Conservation (phyloP, 2,797 vertebrate species). For the Pseudochromis fuscus region DNA sequence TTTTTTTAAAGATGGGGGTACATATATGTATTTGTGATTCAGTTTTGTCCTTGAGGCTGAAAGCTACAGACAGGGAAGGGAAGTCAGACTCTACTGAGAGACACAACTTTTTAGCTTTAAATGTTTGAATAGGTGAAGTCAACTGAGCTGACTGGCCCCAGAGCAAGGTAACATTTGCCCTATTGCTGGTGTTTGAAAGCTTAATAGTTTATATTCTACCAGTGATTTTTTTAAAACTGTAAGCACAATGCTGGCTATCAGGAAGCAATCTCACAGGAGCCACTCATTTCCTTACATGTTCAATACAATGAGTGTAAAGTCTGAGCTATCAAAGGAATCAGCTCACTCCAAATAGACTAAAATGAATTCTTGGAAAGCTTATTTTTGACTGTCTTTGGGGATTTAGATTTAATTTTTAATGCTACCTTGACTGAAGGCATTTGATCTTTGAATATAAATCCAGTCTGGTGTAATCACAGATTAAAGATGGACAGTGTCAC, state of each 20-base stretch:
- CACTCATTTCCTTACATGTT: neutral
- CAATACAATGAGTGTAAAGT: neutral
- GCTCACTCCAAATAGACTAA: neutral
- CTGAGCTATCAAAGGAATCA: neutral
- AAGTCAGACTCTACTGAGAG: neutral
- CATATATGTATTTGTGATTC: neutral
- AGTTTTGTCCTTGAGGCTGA: neutral
- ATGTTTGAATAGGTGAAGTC: too few relatives aligned
- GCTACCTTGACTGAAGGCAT: neutral
- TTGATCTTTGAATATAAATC: neutral
- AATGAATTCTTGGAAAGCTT: neutral
- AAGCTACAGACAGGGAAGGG: neutral
- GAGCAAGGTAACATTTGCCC: neutral
- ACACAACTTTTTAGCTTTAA: neutral
- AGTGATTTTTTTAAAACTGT: neutral
- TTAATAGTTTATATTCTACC: neutral
- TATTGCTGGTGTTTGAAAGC: too few relatives aligned
- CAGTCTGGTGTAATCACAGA: neutral
- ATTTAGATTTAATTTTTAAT: too few relatives aligned
- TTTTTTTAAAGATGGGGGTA: neutral
- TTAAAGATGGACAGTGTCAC: too few relatives aligned
- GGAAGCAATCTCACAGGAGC: neutral
- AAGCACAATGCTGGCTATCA: too few relatives aligned
- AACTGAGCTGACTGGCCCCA: neutral
- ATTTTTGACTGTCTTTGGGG: neutral